Evolutionary conservation across 2,888 invertebrate genomes (phyloP), one percentile per base, ranked within the genome.

Genomic region (Linhomoeus sp.): DNA sequence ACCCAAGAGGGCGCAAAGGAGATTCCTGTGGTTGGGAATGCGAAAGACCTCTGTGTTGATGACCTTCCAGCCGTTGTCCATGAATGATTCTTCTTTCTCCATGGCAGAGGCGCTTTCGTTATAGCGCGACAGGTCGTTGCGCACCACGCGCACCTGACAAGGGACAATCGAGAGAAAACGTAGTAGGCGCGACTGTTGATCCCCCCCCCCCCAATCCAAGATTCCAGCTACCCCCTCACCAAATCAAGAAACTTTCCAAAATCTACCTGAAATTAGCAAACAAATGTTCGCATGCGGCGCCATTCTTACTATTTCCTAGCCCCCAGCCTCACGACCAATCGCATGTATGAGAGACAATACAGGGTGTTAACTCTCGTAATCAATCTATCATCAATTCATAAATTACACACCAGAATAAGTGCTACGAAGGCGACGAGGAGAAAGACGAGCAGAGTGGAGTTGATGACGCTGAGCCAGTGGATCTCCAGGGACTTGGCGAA

Each of bases 391-490:
- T 33, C 12, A 33, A 22, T 20, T 5, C 9, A 14, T 15, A 17
- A 38, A 41, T n/a, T n/a, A 63, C 67, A 61, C 55, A 72, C 71
- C 62, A 72, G 56, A 45, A 72, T 71, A 33, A 72, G 66, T 47
- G 67, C 62, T 5, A 72, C 71, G 58, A 71, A 70, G 15, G 69
- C 68, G 43, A 71, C 66, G 15, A 72, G 61, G 14, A 72, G 62
- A 52, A 70, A 67, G 2, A 70, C 70, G 3, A 72, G 62, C 5
- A 72, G 67, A 58, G 69, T 66, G 7, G 71, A 71, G 57, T 72
- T 72, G 52, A 72, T 68, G 50, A 72, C 69, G 29, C 71, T 71
- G 51, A 72, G 57, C 71, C 72, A 72, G 55, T 72, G 72, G 50
- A 72, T 69, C 66, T 70, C 70, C n/a, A 71, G 53, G 24, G 68